A percentile compares a stretch with the other conserved stretches of the same genome.
phyloP scores from a whole-genome alignment of 2,888 invertebrate genomes.

The Chironomus tentans region DNA sequence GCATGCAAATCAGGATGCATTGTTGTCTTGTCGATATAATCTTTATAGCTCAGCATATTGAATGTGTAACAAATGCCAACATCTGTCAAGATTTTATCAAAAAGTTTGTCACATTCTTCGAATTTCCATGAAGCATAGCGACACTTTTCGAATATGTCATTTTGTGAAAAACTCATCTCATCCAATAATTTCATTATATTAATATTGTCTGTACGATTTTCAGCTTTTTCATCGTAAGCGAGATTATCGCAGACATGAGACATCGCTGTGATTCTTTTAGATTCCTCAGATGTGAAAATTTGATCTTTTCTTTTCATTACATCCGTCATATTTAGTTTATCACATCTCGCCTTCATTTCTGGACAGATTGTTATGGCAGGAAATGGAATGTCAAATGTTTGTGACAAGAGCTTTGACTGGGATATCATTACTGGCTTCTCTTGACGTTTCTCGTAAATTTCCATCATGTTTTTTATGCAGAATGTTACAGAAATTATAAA shows the following conservation, averaged over 20 bases:
- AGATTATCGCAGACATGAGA: conserved; percentile 15
- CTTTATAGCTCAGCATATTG: conserved; percentile 51
- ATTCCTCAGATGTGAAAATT: conserved; percentile 22
- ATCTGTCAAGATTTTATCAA: conserved; percentile 56
- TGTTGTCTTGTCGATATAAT: conserved; percentile 41
- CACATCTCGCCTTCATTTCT: conserved; percentile 57
- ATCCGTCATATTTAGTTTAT: conserved; percentile 54
- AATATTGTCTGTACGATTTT: background rate
- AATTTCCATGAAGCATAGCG: conserved; percentile 47
- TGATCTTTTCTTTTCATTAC: conserved; percentile 33
- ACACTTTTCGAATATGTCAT: conserved; percentile 49
- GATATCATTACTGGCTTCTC: conserved; percentile 64
- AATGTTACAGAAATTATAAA: conserved; percentile 51
- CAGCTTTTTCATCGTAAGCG: background rate
- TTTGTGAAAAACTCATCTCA: conserved; percentile 35
- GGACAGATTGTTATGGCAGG: conserved; percentile 58
- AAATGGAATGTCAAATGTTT: conserved; percentile 51
- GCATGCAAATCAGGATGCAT: conserved; percentile 38
- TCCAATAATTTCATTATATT: background rate
- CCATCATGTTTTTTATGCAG: conserved; percentile 51
- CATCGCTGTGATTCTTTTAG: background rate
- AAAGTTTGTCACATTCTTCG: conserved; percentile 48
- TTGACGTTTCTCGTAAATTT: conserved; percentile 62
- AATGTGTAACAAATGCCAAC: conserved; percentile 64
- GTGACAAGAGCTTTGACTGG: conserved; percentile 62